A percentile compares a stretch with the other conserved stretches of the same genome.
These are phyloP conservation scores for Procavia capensis DNA, from an alignment of 2,113 vertebrate genomes.

Conservation along the genomic window DNA sequence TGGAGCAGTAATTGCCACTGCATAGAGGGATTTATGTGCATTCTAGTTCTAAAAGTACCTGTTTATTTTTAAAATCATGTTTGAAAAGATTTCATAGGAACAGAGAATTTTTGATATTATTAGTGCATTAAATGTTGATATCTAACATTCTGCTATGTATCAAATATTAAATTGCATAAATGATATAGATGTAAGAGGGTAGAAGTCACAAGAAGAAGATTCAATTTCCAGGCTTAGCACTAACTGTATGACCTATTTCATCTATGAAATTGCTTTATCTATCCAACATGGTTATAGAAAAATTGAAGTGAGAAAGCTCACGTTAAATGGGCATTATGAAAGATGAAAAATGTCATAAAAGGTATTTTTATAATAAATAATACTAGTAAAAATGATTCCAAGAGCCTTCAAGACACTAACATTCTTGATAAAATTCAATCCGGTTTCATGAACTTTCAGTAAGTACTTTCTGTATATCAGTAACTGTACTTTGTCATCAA, in stretches of 20 bases:
- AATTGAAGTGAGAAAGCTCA: background rate
- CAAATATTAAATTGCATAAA: conserved; percentile 30
- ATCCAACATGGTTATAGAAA: background rate
- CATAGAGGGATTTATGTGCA: background rate
- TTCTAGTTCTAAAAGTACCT: background rate
- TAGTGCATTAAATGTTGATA: background rate
- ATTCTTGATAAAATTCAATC: conserved; percentile 20
- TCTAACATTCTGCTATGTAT: background rate
- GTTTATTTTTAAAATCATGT: conserved; percentile 8
- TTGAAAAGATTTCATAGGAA: background rate
- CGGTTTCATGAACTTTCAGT: background rate
- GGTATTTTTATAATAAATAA: background rate
- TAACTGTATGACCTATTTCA: background rate
- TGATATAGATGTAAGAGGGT: background rate
- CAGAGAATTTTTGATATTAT: background rate
- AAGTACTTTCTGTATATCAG: background rate
- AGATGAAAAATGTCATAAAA: background rate
- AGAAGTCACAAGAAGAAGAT: background rate
- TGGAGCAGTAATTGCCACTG: background rate
- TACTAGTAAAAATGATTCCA: background rate
- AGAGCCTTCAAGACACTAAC: background rate
- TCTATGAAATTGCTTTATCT: conserved; percentile 26
- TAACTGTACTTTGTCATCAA: background rate
- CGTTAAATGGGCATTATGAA: background rate
- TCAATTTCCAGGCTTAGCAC: background rate